Base-by-base conservation (phyloP, 1,140 invertebrate species). In the Oreohelix idahoensis region DNA sequence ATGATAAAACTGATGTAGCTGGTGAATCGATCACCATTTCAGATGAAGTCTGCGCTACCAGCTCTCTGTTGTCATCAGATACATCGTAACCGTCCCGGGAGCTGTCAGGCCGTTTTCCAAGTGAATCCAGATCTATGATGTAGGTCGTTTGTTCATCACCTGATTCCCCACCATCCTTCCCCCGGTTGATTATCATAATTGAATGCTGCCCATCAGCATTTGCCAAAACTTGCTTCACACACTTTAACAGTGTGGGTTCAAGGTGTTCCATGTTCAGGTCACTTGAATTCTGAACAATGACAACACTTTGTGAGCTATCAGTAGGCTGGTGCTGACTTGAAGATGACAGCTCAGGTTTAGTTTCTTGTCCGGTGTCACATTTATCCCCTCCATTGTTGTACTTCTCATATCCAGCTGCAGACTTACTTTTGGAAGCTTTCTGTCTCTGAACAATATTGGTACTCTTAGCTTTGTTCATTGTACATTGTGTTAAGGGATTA, bases 181-280 rank as follows among this genome's bases (percentile, higher is more conserved):
- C 58, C 17, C 58, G 32, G 35, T 36, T 42, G 4, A 79, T 36
- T 5, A 79, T 79, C 51, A 79, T 74, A 13, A 71, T 5, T 10
- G 79, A 81, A 29, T 82, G 8, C 49, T 81, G 63, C 0, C 70
- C 63, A 20, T 70, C 71, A 63, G 29, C 20, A 4, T 75, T 36
- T 4, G 2, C 45, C 17, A 82, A 71, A 39, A 82, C 45, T 49
- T 73, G 32, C 71, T 82, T 74, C 20, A 82, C 80, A 75, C 39
- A 75, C 39, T 53, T 74, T 29, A 75, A 20, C 49, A 82, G 15
- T 75, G 70, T 53, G 32, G 80, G 38, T 2, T 82, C 80, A 20
- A 75, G 15, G 8, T 35, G 45, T n/a, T 82, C 80, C 15, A 82
- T 26, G 51, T 74, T 63, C 23, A 74, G 1, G 23, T 75, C 80